Conservation (phyloP, 1,140 invertebrate species). For the Penaeus japonicus region DNA sequence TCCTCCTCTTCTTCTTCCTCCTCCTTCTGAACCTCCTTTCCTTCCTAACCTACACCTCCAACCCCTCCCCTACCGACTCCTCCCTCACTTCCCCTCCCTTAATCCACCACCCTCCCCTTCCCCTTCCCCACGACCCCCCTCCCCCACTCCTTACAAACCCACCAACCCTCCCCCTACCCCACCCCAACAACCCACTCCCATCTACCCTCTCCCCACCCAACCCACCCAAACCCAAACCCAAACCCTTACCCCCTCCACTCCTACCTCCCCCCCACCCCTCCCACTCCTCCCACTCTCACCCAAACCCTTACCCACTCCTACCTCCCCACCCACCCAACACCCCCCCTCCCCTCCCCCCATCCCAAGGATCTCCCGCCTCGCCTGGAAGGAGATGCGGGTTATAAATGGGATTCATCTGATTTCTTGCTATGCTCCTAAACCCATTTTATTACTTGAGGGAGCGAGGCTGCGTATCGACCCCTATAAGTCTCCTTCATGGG, state of each 20-base stretch:
- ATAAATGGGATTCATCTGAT: conserved; percentile 45
- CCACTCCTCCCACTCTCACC: not conserved
- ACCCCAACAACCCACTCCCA: not conserved
- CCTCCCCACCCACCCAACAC: not conserved
- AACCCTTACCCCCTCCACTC: not conserved
- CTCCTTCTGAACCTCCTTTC: not conserved
- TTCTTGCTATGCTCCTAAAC: conserved; percentile 53
- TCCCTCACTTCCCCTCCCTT: not conserved
- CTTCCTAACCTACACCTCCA: not conserved
- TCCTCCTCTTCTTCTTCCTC: not conserved
- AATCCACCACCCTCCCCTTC: not conserved
- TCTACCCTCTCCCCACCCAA: not conserved
- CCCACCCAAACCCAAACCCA: no score
- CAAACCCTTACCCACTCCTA: not conserved
- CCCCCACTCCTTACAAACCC: not conserved
- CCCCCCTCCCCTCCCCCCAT: not conserved
- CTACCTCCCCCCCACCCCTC: not conserved
- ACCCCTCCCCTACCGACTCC: not conserved
- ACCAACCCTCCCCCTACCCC: not conserved
- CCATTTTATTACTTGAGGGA: conserved; percentile 50
- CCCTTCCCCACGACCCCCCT: not conserved
- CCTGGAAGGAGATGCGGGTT: not conserved
- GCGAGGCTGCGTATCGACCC: no score
- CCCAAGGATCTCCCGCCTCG: not conserved
- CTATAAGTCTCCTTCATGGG: no score